These are phyloP conservation scores for Epinotia bilunana DNA, from an alignment of 2,888 invertebrate species.

Conservation along the genomic window DNA sequence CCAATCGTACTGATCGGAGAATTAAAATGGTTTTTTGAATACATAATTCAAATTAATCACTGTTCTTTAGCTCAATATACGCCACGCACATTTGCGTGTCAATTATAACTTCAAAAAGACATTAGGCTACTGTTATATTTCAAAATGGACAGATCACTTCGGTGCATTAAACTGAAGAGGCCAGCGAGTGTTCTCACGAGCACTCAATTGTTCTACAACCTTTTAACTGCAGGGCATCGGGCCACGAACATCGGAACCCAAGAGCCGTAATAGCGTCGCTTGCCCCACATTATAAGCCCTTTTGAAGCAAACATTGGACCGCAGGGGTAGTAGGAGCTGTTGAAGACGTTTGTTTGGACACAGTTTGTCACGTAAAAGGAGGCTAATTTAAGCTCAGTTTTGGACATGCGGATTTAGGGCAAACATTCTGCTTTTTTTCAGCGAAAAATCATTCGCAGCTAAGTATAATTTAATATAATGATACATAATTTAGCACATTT, in stretches of 20 bases:
- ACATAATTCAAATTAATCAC: too few relatives aligned
- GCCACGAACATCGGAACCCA: slow-evolving; percentile 58
- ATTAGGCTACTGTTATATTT: slow-evolving; percentile 18
- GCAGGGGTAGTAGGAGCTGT: slow-evolving; percentile 29
- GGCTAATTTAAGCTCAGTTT: slow-evolving; percentile 10
- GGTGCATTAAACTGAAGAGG: slow-evolving; percentile 65
- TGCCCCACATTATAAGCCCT: background rate
- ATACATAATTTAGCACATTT: too few relatives aligned
- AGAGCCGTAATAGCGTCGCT: background rate
- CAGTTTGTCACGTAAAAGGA: slow-evolving; percentile 30
- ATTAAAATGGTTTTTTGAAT: too few relatives aligned
- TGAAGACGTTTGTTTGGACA: slow-evolving; percentile 31
- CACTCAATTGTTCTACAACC: slow-evolving; percentile 74
- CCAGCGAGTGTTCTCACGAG: slow-evolving; percentile 74
- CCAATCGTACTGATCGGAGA: too few relatives aligned
- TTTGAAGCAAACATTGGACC: background rate
- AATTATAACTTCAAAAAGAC: background rate
- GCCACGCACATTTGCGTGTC: too few relatives aligned
- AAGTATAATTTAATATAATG: too few relatives aligned
- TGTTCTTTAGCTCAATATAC: too few relatives aligned
- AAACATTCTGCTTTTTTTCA: background rate
- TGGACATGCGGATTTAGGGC: background rate
- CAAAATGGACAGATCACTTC: slow-evolving; percentile 46
- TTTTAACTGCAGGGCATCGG: slow-evolving; percentile 65
- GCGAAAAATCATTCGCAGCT: too few relatives aligned